Percentiles rank a stretch among this genome's conserved stretches.
These are phyloP conservation scores for Actinostola sp. DNA, from an alignment of 92 coral and sea anemone species.

Conservation along the genomic window DNA sequence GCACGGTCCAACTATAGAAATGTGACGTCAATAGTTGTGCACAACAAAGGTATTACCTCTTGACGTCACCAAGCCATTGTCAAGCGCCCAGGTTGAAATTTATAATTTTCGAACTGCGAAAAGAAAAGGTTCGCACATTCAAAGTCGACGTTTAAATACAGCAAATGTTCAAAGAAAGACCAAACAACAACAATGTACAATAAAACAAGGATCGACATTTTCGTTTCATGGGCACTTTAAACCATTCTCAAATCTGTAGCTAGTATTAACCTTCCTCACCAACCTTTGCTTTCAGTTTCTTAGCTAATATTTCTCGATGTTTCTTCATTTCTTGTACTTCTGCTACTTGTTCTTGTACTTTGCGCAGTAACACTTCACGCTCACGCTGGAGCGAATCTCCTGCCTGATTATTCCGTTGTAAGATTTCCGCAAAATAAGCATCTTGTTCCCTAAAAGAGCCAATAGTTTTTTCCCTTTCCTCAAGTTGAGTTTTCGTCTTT, in stretches of 20 bases:
- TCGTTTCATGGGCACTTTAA: neutral
- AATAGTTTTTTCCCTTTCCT: slow-evolving; percentile 81
- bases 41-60: too few species aligned
- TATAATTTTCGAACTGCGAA: too few species aligned
- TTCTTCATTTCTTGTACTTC: slow-evolving; percentile 85
- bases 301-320: slow-evolving; percentile 86
- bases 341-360: slow-evolving; percentile 74
- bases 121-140: too few species aligned
- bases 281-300: slow-evolving; percentile 86
- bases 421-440: slow-evolving; percentile 80
- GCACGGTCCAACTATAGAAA: too few species aligned
- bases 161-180: too few species aligned
- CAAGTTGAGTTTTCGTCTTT: slow-evolving; percentile 74
- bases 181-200: too few species aligned
- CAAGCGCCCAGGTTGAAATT: too few species aligned
- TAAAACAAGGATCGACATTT: too few species aligned
- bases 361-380: slow-evolving; percentile 76
- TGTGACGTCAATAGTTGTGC: too few species aligned
- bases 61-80: too few species aligned
- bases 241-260: neutral
- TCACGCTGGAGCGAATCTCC: slow-evolving; percentile 93
- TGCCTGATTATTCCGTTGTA: slow-evolving; percentile 77
- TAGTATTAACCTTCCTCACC: too few species aligned
- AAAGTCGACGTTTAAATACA: too few species aligned
- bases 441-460: slow-evolving; percentile 85